Evolutionary conservation across 2,797 vertebrate species (phyloP), one percentile per base, ranked within the genome.

Genomic region (Neosalanx taihuensis): DNA sequence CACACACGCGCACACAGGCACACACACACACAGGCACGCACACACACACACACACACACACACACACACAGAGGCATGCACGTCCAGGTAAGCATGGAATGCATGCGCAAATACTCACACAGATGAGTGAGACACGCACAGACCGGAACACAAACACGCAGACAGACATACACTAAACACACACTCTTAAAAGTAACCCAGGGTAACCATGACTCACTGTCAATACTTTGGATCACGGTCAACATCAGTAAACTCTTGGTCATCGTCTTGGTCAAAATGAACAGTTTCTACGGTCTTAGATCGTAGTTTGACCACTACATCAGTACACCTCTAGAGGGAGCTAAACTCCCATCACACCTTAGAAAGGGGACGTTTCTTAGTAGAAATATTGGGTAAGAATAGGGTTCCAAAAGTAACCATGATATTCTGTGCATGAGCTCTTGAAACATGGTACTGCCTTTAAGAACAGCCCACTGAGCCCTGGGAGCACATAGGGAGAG

Each of bases 361-460:
- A 6, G 51, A n/a, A 53, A 5, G 37, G 37, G 10, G 37, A 41
- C 3, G 37, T 41, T 13, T 46, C 10, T 12, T 13, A 56, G 15
- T n/a, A 4, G 51, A 1, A 56, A 56, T 17, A 56, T 56, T 6
- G 9, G 51, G 3, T 23, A 60, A 26, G 26, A 60, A 10, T 26
- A 60, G 13, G 23, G 58, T 60, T 23, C 10, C 29, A 10, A 23
- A 60, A 60, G 13, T 46, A 46, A 13, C 41, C 41, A 46, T 3
- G 2, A 46, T 46, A 12, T 46, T 46, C 41, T 3, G 9, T 46
- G 15, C 51, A 56, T 56, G 15, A n/a, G 51, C 18, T 15, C 12
- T 2, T 51, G 13, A 29, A 64, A 73, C 74, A 83, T 80, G 82
- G 76, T 73, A 76, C 79, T 83, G 72, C 72, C 23, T 49, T 72